Conservation (phyloP, 2,888 invertebrate genomes). For the Mantis religiosa region DNA sequence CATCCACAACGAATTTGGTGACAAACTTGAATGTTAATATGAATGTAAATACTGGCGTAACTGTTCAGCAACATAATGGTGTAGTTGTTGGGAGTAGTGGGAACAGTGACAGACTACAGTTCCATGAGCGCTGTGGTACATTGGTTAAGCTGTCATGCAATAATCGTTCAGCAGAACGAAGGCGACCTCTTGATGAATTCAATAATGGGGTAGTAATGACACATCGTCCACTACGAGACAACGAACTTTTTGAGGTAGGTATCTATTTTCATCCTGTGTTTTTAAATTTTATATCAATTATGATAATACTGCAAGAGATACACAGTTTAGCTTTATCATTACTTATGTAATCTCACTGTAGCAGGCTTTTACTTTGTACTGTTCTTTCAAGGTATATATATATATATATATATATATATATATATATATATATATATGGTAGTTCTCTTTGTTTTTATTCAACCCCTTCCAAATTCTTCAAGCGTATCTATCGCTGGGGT, state of each 20-base stretch:
- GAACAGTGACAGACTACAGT: conserved; percentile 62
- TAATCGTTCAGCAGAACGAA: conserved; percentile 78
- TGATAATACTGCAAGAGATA: too few species aligned
- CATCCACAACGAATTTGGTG: conserved; percentile 43
- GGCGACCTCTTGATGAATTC: conserved; percentile 86
- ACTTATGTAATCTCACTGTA: too few species aligned
- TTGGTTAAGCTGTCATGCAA: conserved; percentile 80
- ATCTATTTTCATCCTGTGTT: neutral
- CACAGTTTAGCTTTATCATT: too few species aligned
- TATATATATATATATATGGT: too few species aligned
- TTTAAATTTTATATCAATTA: too few species aligned
- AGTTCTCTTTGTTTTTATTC: neutral
- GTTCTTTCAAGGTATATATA: too few species aligned
- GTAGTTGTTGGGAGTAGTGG: neutral
- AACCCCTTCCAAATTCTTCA: neutral
- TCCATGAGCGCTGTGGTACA: conserved; percentile 85
- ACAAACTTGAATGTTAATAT: conserved; percentile 45
- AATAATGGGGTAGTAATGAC: conserved; percentile 97
- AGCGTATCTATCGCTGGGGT: neutral
- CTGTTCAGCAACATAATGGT: conserved; percentile 2
- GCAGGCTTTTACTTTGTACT: too few species aligned
- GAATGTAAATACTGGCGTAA: conserved; percentile 36
- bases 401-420: too few species aligned
- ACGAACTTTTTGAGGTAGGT: conserved; percentile 80
- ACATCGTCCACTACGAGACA: conserved; percentile 77